Conservation (phyloP, 92 coral and sea anemone genomes). For the Bergia sp. region DNA sequence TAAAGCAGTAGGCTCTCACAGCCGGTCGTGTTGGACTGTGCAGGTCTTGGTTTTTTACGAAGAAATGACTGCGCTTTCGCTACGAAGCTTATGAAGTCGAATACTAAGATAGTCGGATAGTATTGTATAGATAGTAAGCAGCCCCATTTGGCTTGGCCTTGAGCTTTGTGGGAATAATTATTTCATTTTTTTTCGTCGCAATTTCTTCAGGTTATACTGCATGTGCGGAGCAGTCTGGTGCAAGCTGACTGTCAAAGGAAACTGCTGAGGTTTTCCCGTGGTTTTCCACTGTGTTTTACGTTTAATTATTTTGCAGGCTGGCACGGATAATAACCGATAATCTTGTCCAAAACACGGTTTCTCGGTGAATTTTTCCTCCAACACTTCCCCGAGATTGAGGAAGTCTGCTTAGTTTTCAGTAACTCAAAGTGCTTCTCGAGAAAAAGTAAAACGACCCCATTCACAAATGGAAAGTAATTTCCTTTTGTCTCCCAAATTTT, state of each 20-base stretch:
- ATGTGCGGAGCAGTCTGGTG: too few relatives aligned
- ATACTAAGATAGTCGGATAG: too few relatives aligned
- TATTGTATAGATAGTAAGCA: too few relatives aligned
- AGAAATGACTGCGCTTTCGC: too few relatives aligned
- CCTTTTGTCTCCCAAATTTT: background rate
- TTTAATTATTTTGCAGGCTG: background rate
- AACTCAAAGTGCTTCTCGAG: background rate
- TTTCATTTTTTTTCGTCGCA: too few relatives aligned
- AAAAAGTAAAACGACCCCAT: too few relatives aligned
- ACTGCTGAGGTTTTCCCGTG: background rate
- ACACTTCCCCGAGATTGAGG: background rate
- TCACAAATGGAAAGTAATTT: background rate
- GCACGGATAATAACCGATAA: background rate
- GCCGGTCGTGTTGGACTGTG: background rate
- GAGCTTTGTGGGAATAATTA: background rate
- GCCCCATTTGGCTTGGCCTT: too few relatives aligned
- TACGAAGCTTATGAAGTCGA: too few relatives aligned
- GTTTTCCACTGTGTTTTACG: background rate
- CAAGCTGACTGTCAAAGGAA: background rate
- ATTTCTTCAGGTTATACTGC: background rate
- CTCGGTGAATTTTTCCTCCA: background rate
- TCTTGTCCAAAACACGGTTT: background rate
- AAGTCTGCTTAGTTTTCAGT: background rate
- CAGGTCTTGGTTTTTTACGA: background rate
- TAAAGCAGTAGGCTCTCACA: background rate